phyloP scores from a whole-genome alignment of 2,113 vertebrate species.

The Trematomus loennbergii region DNA sequence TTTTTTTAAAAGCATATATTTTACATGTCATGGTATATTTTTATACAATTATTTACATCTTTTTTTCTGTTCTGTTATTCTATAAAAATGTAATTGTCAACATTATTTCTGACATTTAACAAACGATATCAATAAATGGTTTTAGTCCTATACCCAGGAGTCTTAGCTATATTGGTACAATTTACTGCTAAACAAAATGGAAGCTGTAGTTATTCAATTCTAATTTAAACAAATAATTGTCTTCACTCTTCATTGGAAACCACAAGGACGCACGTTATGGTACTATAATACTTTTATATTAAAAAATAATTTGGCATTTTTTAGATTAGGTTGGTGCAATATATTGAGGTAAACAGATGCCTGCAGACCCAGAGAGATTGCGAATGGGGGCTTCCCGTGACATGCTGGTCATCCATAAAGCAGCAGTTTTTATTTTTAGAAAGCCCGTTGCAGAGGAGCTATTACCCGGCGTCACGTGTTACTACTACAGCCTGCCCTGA shows the following conservation, averaged over 20 bases:
- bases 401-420: slow-evolving; percentile 56
- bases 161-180: no score
- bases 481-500: slow-evolving; percentile 31
- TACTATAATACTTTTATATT: neutral
- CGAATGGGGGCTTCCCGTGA: slow-evolving; percentile 29
- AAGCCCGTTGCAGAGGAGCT: slow-evolving; percentile 44
- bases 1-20: no score
- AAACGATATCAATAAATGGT: neutral
- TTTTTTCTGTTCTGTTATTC: neutral
- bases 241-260: neutral
- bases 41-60: neutral
- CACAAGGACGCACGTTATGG: neutral
- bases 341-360: neutral
- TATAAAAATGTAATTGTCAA: neutral
- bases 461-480: slow-evolving; percentile 58
- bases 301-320: neutral
- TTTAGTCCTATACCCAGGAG: neutral
- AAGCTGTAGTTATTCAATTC: neutral
- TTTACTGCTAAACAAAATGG: neutral
- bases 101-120: no score
- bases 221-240: no score
- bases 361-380: neutral
- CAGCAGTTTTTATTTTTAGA: slow-evolving; percentile 74
- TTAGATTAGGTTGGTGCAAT: neutral
- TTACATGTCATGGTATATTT: neutral